A percentile compares a stretch with the other conserved stretches of the same genome.
phyloP scores from a whole-genome alignment of 2,797 vertebrate species.

The Gadopsis bispinosus region DNA sequence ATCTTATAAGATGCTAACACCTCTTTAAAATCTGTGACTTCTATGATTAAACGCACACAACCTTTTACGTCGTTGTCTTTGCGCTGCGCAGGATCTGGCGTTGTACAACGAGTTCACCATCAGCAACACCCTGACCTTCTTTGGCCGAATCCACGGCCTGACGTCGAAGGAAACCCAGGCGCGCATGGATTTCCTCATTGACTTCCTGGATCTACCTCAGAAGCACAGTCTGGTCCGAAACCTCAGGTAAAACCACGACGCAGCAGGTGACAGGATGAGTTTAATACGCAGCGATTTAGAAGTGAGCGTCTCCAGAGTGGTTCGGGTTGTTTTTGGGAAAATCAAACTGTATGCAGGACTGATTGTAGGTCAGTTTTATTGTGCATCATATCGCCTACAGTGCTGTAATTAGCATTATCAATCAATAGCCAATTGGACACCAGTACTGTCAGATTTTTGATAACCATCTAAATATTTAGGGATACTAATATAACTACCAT shows the following conservation, averaged over 20 bases:
- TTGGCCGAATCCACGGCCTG: slow-evolving; percentile 84
- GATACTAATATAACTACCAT: no score
- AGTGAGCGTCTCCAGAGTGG: not conserved
- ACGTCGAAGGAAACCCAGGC: slow-evolving; percentile 79
- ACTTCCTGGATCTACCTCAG: slow-evolving; percentile 87
- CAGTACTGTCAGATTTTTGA: not conserved
- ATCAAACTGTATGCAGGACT: not conserved
- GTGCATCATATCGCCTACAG: not conserved
- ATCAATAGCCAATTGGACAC: not conserved
- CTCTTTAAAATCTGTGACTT: not conserved
- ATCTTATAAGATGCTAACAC: not conserved
- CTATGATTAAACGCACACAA: not conserved
- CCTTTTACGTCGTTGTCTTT: not conserved
- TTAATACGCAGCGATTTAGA: not conserved
- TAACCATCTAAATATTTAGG: not conserved
- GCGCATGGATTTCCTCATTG: slow-evolving; percentile 84
- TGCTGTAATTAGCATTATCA: not conserved
- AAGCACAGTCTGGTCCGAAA: slow-evolving; percentile 84
- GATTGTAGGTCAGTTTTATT: not conserved
- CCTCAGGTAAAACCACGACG: slow-evolving; percentile 78
- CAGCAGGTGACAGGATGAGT: not conserved
- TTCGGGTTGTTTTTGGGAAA: not conserved
- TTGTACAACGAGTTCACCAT: slow-evolving; percentile 89
- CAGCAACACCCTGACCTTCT: slow-evolving; percentile 85
- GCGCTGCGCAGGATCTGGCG: slow-evolving; percentile 81